Conservation (phyloP, 2,888 invertebrate genomes). For the Pimpla rufipes region DNA sequence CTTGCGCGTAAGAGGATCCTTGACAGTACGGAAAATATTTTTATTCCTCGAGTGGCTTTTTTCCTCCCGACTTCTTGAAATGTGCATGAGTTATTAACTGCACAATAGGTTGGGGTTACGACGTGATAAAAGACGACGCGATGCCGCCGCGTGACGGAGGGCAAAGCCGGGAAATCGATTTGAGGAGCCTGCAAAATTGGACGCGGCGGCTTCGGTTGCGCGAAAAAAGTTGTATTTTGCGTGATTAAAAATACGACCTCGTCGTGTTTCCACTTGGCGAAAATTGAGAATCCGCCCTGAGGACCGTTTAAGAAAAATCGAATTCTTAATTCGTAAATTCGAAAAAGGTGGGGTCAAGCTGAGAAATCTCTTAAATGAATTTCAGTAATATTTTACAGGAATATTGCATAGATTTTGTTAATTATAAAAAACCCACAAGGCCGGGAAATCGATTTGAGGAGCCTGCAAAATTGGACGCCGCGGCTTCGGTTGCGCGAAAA, state of each 20-base stretch:
- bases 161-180: not conserved
- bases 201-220: not conserved
- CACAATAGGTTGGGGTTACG: constrained; percentile 13
- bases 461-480: not conserved
- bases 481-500: not conserved
- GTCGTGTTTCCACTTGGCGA: no score
- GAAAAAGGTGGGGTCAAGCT: not conserved
- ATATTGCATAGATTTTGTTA: not conserved
- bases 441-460: not conserved
- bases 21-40: constrained; percentile 48
- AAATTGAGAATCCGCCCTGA: no score
- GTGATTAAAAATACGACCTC: not conserved
- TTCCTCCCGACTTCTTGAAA: constrained; percentile 22
- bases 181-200: not conserved
- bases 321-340: no score
- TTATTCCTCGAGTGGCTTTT: constrained; percentile 19
- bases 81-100: constrained; percentile 17
- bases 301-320: not conserved
- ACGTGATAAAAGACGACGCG: not conserved
- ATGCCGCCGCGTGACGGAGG: not conserved
- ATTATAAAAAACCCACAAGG: no score
- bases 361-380: not conserved
- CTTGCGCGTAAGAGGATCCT: constrained; percentile 55
- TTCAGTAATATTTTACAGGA: not conserved
- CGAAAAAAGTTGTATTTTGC: not conserved